Percentiles rank a stretch among this genome's conserved stretches.
These are phyloP conservation scores for Sesia apiformis DNA, from an alignment of 2,888 invertebrate species.

Conservation along the genomic window DNA sequence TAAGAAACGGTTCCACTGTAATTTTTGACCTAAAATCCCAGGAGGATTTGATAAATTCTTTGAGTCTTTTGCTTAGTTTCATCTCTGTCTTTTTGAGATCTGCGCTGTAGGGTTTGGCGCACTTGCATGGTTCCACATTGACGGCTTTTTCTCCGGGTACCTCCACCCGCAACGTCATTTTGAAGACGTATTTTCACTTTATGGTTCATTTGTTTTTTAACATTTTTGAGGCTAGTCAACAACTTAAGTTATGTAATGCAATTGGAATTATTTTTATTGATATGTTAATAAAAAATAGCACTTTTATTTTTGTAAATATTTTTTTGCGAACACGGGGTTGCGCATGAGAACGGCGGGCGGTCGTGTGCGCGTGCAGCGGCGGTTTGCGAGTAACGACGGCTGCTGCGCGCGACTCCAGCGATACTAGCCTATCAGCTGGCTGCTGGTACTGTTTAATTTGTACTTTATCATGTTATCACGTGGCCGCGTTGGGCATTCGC, in stretches of 20 bases:
- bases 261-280: background rate
- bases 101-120: constrained; percentile 36
- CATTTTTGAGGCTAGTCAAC: constrained; percentile 8
- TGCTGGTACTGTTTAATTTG: constrained; percentile 59
- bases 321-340: constrained; percentile 8
- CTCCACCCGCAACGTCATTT: constrained; percentile 69
- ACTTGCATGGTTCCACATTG: constrained; percentile 56
- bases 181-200: constrained; percentile 38
- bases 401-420: constrained; percentile 36
- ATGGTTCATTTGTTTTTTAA: constrained; percentile 46
- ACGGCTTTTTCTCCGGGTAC: constrained; percentile 59
- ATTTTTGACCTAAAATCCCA: constrained; percentile 58
- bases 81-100: constrained; percentile 45
- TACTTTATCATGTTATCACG: constrained; percentile 63
- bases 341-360: constrained; percentile 16
- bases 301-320: constrained; percentile 8
- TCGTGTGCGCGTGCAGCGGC: constrained; percentile 38
- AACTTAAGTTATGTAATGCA: constrained; percentile 9
- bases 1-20: constrained; percentile 80
- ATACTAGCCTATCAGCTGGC: constrained; percentile 55
- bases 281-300: background rate
- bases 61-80: constrained; percentile 47
- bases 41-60: constrained; percentile 49
- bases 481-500: constrained; percentile 30
- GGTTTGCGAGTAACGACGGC: constrained; percentile 33